Evolutionary conservation across 1,140 invertebrate genomes (phyloP).

Genomic region (Aphelenchoides fujianensis): DNA sequence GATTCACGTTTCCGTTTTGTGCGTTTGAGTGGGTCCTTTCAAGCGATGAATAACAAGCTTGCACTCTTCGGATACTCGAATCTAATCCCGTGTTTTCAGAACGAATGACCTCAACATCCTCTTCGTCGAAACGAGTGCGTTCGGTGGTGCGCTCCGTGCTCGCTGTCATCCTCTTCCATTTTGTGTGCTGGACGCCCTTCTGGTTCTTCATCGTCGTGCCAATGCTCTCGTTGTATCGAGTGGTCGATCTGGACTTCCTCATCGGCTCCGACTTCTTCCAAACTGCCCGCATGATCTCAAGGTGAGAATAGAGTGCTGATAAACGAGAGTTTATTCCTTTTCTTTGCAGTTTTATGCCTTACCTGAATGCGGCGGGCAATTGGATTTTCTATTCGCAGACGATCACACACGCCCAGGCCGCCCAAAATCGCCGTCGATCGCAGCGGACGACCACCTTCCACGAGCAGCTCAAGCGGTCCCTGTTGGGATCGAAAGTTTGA

Average conservation of each 20-base stretch:
- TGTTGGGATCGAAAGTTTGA: no score
- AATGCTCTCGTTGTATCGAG: constrained; percentile 37
- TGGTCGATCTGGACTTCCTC: constrained; percentile 24
- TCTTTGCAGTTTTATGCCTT: constrained; percentile 28
- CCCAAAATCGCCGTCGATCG: not conserved
- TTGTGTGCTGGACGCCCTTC: constrained; percentile 51
- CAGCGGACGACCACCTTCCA: no score
- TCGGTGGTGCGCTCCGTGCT: constrained; percentile 38
- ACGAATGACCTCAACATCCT: no score
- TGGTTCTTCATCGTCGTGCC: constrained; percentile 48
- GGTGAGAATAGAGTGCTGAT: constrained; percentile 28
- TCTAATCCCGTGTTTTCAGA: no score
- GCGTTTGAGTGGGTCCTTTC: no score
- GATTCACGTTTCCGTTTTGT: no score
- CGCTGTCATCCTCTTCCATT: constrained; percentile 49
- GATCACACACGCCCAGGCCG: constrained; percentile 5
- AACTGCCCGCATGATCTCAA: constrained; percentile 44
- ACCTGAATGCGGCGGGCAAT: constrained; percentile 49
- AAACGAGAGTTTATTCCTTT: no score
- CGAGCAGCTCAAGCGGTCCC: no score
- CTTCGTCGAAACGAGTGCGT: constrained; percentile 29
- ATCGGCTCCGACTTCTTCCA: constrained; percentile 24
- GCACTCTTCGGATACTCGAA: no score
- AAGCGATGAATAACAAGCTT: no score
- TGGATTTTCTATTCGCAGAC: constrained; percentile 49